phyloP scores from a whole-genome alignment of 2,797 vertebrate genomes.

The Odontamblyopus lacepedii region DNA sequence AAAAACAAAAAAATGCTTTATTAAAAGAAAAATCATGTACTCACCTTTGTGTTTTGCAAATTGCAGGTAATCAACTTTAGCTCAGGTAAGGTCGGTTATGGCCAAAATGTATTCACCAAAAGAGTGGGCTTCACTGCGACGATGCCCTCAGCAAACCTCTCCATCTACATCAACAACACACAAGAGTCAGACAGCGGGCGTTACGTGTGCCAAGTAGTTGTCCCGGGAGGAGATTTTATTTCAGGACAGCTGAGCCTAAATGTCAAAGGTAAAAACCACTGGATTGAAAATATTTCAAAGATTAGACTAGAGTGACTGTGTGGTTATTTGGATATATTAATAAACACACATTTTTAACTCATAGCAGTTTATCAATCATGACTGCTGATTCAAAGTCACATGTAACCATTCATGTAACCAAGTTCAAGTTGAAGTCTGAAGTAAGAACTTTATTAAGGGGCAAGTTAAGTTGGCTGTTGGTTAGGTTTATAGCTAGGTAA shows the following conservation, averaged over 20 bases:
- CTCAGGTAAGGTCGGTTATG: slow-evolving; percentile 74
- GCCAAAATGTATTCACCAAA: slow-evolving; percentile 69
- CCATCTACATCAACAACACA: slow-evolving; percentile 86
- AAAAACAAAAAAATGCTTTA: background rate
- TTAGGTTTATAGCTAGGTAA: too few relatives aligned
- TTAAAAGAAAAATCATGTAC: background rate
- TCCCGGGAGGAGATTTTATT: slow-evolving; percentile 68
- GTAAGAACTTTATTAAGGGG: background rate
- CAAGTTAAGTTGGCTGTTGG: background rate
- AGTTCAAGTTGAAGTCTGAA: too few relatives aligned
- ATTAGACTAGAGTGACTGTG: slow-evolving; percentile 9
- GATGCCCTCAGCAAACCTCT: slow-evolving; percentile 83
- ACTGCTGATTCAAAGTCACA: too few relatives aligned
- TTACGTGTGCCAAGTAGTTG: slow-evolving; percentile 84
- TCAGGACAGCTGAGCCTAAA: slow-evolving; percentile 74
- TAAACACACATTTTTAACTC: slow-evolving; percentile 29
- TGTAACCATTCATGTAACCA: too few relatives aligned
- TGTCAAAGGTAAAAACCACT: slow-evolving; percentile 75
- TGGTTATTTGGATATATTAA: background rate
- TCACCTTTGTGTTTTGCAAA: slow-evolving; percentile 42
- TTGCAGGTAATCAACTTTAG: slow-evolving; percentile 84
- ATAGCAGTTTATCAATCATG: slow-evolving; percentile 10
- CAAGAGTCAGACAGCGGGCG: slow-evolving; percentile 84
- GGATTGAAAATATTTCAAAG: slow-evolving; percentile 27
- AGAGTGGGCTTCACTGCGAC: slow-evolving; percentile 81